phyloP scores from a whole-genome alignment of 2,797 vertebrate genomes.

The Euphonia xanthogaster region DNA sequence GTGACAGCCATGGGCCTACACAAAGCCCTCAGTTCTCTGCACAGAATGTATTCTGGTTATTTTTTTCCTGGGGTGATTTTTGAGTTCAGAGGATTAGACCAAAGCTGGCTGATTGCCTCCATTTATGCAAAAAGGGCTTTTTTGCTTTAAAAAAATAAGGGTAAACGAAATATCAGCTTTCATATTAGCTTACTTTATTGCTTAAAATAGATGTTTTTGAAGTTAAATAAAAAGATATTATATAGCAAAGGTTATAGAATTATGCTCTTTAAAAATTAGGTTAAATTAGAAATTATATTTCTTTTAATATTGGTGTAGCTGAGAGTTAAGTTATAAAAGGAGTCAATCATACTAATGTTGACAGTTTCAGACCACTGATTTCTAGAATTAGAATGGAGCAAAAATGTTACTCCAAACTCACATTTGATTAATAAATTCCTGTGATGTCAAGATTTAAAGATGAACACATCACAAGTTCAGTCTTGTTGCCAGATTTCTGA shows the following conservation, averaged over 20 bases:
- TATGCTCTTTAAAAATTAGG: constrained; percentile 3
- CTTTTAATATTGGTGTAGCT: constrained; percentile 51
- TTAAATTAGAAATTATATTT: constrained; percentile 46
- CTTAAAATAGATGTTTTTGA: not conserved
- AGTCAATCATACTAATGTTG: constrained; percentile 28
- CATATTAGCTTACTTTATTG: not conserved
- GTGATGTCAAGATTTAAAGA: not conserved
- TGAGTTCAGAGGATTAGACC: not conserved
- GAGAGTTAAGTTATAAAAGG: constrained; percentile 42
- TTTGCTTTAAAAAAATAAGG: constrained; percentile 25
- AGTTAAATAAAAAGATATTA: not conserved
- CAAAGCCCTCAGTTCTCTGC: not conserved
- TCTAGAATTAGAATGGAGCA: not conserved
- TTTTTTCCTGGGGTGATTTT: not conserved
- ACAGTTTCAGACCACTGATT: not conserved
- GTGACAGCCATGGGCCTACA: not conserved
- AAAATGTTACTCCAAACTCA: not conserved
- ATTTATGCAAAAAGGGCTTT: not conserved
- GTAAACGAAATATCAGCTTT: not conserved
- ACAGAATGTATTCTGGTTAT: not conserved
- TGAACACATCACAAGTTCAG: not conserved
- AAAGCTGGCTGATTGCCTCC: not conserved
- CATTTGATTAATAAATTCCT: not conserved
- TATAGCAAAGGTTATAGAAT: constrained; percentile 6
- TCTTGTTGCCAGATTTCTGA: not conserved